These are phyloP conservation scores for Diachasmimorpha longicaudata DNA, from an alignment of 1,140 invertebrate genomes.

Conservation along the genomic window DNA sequence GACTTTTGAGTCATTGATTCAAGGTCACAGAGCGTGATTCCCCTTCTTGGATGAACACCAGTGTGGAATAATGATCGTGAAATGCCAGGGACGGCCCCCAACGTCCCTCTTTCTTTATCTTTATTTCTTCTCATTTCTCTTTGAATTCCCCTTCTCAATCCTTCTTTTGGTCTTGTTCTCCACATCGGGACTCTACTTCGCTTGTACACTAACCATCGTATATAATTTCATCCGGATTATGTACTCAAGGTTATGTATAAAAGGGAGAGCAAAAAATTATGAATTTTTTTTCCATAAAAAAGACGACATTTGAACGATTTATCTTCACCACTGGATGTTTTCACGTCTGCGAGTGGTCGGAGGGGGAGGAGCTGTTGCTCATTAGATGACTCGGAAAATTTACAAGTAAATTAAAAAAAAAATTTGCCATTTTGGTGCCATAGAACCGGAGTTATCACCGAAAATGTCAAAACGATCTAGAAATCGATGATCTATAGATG, in stretches of 20 bases:
- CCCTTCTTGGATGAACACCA: slow-evolving; percentile 37
- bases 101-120: slow-evolving; percentile 42
- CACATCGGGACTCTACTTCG: neutral
- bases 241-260: neutral
- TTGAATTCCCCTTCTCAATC: slow-evolving; percentile 19
- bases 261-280: neutral
- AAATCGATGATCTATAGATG: too few species aligned
- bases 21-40: slow-evolving; percentile 43
- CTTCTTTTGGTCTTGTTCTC: neutral
- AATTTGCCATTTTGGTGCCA: neutral
- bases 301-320: too few species aligned
- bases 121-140: slow-evolving; percentile 36
- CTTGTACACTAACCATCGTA: slow-evolving; percentile 23
- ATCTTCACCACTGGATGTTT: too few species aligned
- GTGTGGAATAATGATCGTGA: slow-evolving; percentile 54
- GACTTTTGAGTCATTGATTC: slow-evolving; percentile 35
- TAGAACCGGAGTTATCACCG: too few species aligned
- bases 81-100: slow-evolving; percentile 50
- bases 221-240: slow-evolving; percentile 21
- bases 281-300: neutral
- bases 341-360: too few species aligned
- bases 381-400: neutral
- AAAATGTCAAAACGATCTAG: too few species aligned
- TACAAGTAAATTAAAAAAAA: neutral
- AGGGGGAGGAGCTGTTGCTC: too few species aligned